Evolutionary conservation across 2,888 invertebrate species (phyloP).

Genomic region (Orthonychiurus folsomi): DNA sequence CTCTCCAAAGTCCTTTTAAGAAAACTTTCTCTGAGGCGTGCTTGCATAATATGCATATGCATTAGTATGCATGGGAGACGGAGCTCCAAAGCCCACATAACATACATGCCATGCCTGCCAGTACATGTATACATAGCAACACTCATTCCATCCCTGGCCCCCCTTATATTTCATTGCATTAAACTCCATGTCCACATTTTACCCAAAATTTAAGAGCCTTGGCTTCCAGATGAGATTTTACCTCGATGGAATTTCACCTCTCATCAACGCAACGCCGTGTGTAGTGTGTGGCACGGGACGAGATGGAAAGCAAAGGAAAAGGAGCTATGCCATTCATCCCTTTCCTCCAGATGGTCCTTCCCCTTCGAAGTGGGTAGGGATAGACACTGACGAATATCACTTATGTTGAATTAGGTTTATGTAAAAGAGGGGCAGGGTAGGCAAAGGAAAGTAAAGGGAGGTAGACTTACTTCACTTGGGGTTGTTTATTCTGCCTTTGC

Average conservation of each 20-base stretch:
- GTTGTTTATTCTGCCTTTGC: too few species aligned
- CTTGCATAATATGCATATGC: constrained; percentile 10
- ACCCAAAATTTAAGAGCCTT: neutral
- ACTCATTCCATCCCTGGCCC: constrained; percentile 5
- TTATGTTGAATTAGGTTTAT: constrained; percentile 3
- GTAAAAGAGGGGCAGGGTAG: constrained; percentile 2
- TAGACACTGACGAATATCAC: constrained; percentile 1
- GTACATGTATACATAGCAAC: neutral
- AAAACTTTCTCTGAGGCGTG: constrained; percentile 2
- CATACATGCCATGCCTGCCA: neutral
- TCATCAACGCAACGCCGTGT: neutral
- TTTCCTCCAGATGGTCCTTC: too few species aligned
- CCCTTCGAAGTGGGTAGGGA: too few species aligned
- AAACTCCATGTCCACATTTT: neutral
- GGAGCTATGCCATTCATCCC: too few species aligned
- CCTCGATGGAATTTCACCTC: neutral
- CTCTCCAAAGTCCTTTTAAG: constrained; percentile 2
- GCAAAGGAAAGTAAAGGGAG: neutral
- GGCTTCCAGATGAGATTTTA: constrained; percentile 1
- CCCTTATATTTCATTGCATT: constrained; percentile 12
- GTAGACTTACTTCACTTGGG: too few species aligned
- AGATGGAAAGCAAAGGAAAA: neutral
- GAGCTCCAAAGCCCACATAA: neutral
- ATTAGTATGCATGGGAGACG: constrained; percentile 17
- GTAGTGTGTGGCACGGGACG: neutral